These are phyloP conservation scores for Hylaeus volcanicus DNA, from an alignment of 1,140 invertebrate species.

Conservation along the genomic window DNA sequence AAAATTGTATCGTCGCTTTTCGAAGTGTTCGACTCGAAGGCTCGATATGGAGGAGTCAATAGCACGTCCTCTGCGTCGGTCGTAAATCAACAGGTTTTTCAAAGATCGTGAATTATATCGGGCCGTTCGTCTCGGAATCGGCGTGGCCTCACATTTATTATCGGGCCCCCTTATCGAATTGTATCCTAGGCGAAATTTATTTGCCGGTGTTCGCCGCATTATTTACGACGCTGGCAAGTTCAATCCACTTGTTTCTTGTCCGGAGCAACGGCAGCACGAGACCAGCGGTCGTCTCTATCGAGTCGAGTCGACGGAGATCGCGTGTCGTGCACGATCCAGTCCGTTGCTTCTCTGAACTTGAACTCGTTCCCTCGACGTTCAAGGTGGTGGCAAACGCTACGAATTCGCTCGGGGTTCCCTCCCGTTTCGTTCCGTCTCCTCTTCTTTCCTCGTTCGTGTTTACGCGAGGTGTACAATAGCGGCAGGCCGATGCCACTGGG, in stretches of 20 bases:
- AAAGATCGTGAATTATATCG: slow-evolving; percentile 40
- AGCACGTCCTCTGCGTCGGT: neutral
- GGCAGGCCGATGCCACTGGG: slow-evolving; percentile 50
- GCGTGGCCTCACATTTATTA: slow-evolving; percentile 36
- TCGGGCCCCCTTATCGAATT: slow-evolving; percentile 38
- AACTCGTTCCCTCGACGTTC: slow-evolving; percentile 47
- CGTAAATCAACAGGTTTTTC: slow-evolving; percentile 44
- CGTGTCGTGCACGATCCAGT: slow-evolving; percentile 40
- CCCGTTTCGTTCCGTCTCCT: neutral
- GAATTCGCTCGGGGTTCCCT: slow-evolving; percentile 43
- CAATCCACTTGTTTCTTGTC: slow-evolving; percentile 62
- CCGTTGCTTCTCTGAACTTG: slow-evolving; percentile 68
- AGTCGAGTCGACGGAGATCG: slow-evolving; percentile 24
- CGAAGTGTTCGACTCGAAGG: neutral
- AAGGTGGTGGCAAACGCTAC: slow-evolving; percentile 25
- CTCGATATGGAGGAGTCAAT: neutral
- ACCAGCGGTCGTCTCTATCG: slow-evolving; percentile 46
- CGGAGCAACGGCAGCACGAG: slow-evolving; percentile 32
- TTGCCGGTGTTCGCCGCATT: slow-evolving; percentile 29
- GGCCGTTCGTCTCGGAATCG: slow-evolving; percentile 18
- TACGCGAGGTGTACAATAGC: slow-evolving; percentile 58
- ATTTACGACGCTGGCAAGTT: slow-evolving; percentile 44
- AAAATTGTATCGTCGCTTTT: slow-evolving; percentile 10
- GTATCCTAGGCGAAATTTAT: slow-evolving; percentile 45
- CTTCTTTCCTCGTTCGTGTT: neutral